Evolutionary conservation across 2,888 invertebrate genomes (phyloP), one percentile per base, ranked within the genome.

Genomic region (Agrochola lota): DNA sequence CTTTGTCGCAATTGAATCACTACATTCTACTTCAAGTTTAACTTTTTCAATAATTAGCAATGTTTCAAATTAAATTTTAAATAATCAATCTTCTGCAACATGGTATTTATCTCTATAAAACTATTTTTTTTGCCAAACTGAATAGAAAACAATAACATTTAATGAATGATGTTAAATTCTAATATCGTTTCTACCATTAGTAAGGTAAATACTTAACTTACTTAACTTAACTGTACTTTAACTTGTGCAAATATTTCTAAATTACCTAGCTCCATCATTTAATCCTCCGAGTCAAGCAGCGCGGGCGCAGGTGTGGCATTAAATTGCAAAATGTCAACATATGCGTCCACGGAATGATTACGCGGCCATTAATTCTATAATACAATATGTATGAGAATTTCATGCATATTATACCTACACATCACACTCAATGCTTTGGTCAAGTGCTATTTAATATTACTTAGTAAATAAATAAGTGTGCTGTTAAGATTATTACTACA

Each of bases 281-380:
- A n/a, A 57, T 64, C 30, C 49, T 74, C 30, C 7, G 43, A 57
- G 63, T 74, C 81, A 71, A 69, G 40, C 57, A 15, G 68, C n/a
- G n/a, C 30, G 57, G 60, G 77, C 74, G 68, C 43, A 75, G 85
- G 81, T 75, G 81, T 69, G 81, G 63, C 59, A 30, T 7, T 49
- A 46, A 74, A 63, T 43, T 46, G 74, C 40, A 57, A 80, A 80
- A 81, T 81, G 75, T 80, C 81, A 85, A 71, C 43, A 43, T 35
- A 70, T 17, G 26, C 60, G 69, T 70, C 40, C 60, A 35, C 23
- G 46, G 43, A 71, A 68, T 35, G 67, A 71, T 74, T 63, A 80
- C 40, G 69, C 20, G 40, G 15, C 15, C 49, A 78, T 69, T 72
- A 15, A 49, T 69, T 81, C 59, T 68, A 57, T 73, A 73, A 67